A percentile compares a stretch with the other conserved stretches of the same genome.
Evolutionary conservation across 2,888 invertebrate genomes (phyloP).

Genomic region (Calameuta filiformis): DNA sequence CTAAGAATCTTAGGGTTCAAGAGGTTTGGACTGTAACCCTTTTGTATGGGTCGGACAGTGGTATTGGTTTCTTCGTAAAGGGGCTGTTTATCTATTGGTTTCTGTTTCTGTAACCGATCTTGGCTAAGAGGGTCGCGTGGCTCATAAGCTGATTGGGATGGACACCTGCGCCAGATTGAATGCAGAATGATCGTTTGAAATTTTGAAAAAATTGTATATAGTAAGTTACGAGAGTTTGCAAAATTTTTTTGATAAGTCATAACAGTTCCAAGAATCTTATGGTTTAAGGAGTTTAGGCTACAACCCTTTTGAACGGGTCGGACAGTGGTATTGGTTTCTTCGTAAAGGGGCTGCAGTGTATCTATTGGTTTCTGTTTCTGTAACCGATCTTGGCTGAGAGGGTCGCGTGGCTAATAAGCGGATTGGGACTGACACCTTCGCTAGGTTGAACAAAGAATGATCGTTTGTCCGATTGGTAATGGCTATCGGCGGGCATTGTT

Average conservation of each 20-base stretch:
- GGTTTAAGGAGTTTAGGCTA: background rate
- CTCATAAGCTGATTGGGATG: conserved; percentile 36
- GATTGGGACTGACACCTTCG: conserved; percentile 18
- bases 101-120: background rate
- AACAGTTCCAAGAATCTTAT: background rate
- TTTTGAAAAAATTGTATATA: no score
- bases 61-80: background rate
- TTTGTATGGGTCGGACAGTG: background rate
- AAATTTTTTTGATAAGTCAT: background rate
- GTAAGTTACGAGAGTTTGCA: background rate
- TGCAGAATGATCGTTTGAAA: conserved; percentile 46
- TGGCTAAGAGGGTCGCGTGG: conserved; percentile 37
- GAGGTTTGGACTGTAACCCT: background rate
- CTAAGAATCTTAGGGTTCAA: background rate
- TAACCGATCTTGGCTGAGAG: conserved; percentile 6
- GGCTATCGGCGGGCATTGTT: conserved; percentile 54
- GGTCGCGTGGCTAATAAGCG: conserved; percentile 48
- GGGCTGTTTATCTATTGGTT: background rate
- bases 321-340: background rate
- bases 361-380: background rate
- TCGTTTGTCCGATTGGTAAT: conserved; percentile 60
- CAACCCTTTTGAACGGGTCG: background rate
- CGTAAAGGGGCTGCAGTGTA: background rate
- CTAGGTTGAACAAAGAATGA: conserved; percentile 40
- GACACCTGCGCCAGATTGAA: conserved; percentile 29